Percentiles rank a stretch among this genome's conserved stretches.
Conservation (phyloP, 2,113 vertebrate species). For the Shinisaurus crocodilurus region DNA sequence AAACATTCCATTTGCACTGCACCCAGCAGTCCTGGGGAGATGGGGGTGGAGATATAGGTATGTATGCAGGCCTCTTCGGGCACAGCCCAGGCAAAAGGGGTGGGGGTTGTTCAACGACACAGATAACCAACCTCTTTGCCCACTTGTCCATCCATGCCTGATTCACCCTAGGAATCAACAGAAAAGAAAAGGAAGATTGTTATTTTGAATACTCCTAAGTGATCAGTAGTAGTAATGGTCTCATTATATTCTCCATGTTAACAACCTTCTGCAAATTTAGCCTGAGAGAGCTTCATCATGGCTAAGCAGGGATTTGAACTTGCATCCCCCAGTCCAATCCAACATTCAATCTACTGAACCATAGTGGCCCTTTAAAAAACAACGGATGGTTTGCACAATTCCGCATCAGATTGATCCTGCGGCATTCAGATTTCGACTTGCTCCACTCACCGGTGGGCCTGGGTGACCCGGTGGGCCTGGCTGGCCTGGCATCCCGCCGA, state of each 20-base stretch:
- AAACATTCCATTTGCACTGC: neutral
- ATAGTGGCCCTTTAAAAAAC: neutral
- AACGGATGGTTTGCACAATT: too few relatives aligned
- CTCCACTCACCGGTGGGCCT: conserved; percentile 82
- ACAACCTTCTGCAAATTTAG: neutral
- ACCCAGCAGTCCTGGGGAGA: neutral
- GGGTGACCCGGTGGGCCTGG: conserved; percentile 91
- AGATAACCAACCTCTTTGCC: conserved; percentile 86
- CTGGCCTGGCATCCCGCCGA: conserved; percentile 84
- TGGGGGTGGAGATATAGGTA: neutral
- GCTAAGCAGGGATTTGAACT: neutral
- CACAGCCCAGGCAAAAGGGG: accelerated
- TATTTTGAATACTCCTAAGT: neutral
- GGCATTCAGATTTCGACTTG: neutral
- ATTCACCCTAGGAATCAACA: conserved; percentile 85
- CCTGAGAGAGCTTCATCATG: too few relatives aligned
- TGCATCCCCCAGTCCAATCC: neutral
- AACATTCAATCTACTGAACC: neutral
- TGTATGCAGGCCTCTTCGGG: neutral
- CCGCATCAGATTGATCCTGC: neutral
- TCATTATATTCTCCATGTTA: neutral
- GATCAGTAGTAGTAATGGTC: neutral
- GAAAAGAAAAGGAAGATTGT: neutral
- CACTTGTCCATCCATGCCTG: conserved; percentile 82
- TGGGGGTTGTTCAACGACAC: too few relatives aligned